phyloP scores from a whole-genome alignment of 2,888 invertebrate species.

The Andrena camellia region DNA sequence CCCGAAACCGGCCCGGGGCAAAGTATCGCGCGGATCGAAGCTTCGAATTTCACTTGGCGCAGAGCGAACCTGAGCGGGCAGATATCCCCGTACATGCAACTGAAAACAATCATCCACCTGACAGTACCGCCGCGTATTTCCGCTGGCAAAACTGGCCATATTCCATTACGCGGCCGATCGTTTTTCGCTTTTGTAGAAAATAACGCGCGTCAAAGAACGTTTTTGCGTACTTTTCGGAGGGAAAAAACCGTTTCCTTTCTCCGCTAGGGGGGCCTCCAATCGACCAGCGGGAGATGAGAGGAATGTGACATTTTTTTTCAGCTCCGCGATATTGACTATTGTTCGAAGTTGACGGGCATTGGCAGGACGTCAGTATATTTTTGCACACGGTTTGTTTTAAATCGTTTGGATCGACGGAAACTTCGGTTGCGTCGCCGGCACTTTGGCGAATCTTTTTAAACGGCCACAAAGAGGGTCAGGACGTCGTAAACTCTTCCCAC shows the following conservation, averaged over 20 bases:
- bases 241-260: slow-evolving; percentile 37
- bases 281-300: background rate
- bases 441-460: slow-evolving; percentile 35
- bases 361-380: slow-evolving; percentile 32
- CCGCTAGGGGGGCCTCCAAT: slow-evolving; percentile 4
- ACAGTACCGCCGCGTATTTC: slow-evolving; percentile 1
- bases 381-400: slow-evolving; percentile 36
- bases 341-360: slow-evolving; percentile 41
- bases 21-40: background rate
- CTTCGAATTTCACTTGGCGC: background rate
- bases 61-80: background rate
- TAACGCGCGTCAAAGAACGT: slow-evolving; percentile 29
- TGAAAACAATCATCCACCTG: background rate
- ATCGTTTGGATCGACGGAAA: slow-evolving; percentile 22
- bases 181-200: slow-evolving; percentile 17
- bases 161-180: slow-evolving; percentile 20
- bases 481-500: background rate
- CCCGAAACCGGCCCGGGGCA: background rate
- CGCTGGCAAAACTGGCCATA: background rate
- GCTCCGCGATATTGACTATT: slow-evolving; percentile 1
- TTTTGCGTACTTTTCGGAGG: slow-evolving; percentile 3
- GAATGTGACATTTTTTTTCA: background rate
- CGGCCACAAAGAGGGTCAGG: background rate
- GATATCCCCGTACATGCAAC: background rate
- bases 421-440: slow-evolving; percentile 29